These are phyloP conservation scores for Procavia capensis DNA, from an alignment of 2,113 vertebrate species.

Conservation along the genomic window DNA sequence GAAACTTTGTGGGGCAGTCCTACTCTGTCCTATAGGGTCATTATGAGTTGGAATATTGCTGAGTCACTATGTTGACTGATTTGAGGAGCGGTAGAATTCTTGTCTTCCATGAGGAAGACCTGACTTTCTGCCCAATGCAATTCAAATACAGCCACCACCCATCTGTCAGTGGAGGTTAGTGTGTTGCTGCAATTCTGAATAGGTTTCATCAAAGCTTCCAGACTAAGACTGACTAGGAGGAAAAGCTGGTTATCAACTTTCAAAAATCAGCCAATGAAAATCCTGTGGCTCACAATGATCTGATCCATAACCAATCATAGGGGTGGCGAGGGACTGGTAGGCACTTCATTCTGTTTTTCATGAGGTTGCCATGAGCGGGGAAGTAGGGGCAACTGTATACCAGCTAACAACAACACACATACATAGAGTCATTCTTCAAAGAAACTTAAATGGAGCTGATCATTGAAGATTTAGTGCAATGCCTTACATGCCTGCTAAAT, in stretches of 20 bases:
- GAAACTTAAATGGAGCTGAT: not conserved
- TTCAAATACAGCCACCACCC: too few relatives aligned
- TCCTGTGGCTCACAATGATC: not conserved
- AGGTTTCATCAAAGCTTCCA: not conserved
- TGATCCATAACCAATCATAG: not conserved
- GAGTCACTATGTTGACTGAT: too few relatives aligned
- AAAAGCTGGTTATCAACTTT: not conserved
- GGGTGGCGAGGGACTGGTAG: not conserved
- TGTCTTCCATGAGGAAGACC: not conserved
- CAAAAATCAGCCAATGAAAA: not conserved
- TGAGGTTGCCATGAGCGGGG: not conserved
- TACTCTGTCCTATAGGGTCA: too few relatives aligned
- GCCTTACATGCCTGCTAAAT: not conserved
- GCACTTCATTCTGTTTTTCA: not conserved
- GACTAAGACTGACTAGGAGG: not conserved
- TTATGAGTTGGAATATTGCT: too few relatives aligned
- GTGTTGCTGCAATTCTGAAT: not conserved
- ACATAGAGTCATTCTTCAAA: not conserved
- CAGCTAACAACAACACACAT: not conserved
- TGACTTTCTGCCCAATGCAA: too few relatives aligned
- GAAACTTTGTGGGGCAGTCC: too few relatives aligned
- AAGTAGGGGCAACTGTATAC: not conserved
- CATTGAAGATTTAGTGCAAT: constrained; percentile 21
- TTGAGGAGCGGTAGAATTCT: not conserved
- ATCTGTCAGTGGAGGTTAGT: not conserved